Percentiles rank a stretch among this genome's conserved stretches.
Conservation (phyloP, 2,888 invertebrate species). For the Endotricha flammealis region DNA sequence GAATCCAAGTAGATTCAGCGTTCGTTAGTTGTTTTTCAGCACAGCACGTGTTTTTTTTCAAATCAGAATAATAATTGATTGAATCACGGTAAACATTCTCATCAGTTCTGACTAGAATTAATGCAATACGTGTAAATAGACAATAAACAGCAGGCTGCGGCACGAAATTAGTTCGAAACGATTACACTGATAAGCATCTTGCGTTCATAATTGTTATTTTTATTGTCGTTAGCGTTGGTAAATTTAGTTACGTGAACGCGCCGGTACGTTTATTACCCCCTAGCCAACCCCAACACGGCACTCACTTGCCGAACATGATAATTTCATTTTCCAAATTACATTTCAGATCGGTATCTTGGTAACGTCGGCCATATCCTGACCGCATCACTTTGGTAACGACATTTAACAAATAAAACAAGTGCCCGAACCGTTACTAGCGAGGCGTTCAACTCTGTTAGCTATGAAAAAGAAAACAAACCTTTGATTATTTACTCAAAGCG, state of each 20-base stretch:
- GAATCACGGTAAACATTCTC: slow-evolving; percentile 16
- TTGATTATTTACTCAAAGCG: slow-evolving; percentile 46
- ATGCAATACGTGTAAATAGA: slow-evolving; percentile 43
- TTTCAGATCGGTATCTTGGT: slow-evolving; percentile 45
- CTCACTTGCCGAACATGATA: slow-evolving; percentile 46
- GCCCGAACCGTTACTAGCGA: slow-evolving; percentile 40
- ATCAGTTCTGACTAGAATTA: slow-evolving; percentile 30
- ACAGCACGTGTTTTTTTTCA: too few species aligned
- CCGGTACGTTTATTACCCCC: slow-evolving; percentile 43
- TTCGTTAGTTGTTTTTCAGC: too few species aligned
- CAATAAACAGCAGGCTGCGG: slow-evolving; percentile 38
- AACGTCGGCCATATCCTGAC: slow-evolving; percentile 25
- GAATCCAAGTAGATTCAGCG: too few species aligned
- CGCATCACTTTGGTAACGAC: slow-evolving; percentile 19
- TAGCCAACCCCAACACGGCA: slow-evolving; percentile 36
- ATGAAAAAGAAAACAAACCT: slow-evolving; percentile 35
- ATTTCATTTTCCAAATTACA: slow-evolving; percentile 59
- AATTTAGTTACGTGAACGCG: slow-evolving; percentile 46
- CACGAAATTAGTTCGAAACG: slow-evolving; percentile 51
- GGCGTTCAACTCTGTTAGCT: slow-evolving; percentile 27
- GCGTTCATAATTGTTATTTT: slow-evolving; percentile 49
- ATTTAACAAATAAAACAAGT: slow-evolving; percentile 33
- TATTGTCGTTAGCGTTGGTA: slow-evolving; percentile 53
- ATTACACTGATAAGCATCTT: slow-evolving; percentile 58
- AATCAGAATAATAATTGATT: slow-evolving; percentile 10